Base-by-base conservation (phyloP, 2,888 invertebrate genomes). In the Furcula furcula region DNA sequence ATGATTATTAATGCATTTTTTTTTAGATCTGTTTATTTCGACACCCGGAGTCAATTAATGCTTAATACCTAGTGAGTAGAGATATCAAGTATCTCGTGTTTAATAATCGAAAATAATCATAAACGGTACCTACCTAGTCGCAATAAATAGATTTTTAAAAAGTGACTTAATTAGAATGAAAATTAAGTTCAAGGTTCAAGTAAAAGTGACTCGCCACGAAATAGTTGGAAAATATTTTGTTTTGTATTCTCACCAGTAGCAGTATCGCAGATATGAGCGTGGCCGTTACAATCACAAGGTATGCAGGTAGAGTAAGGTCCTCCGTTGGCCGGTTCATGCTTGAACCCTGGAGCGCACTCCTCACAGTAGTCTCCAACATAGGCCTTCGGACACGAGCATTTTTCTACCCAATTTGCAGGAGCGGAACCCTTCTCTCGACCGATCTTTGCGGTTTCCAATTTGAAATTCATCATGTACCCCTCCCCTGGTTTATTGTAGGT, bases 331-430 rank as follows among this genome's bases (percentile, higher is more conserved):
- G 97, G 96, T 49, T 96, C 96, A 55, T 99, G 97, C 29, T 97
- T 93, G 74, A 93, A 99, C 1, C 98, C 98, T 0, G 98, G 96
- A 0, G 95, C 96, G 72, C 99, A 99, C 1, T 97, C 97, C 78
- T 99, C 99, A 67, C 99, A 99, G 76, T 96, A 98, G 77, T 98
- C 98, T 0, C 98, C 97, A 0, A 97, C 93, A 54, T 96, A 97
- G 0, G 93, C 95, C 60, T 91, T 90, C 0, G 96, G 96, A 65
- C 99, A 99, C 1, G 94, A 93, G 68, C 99, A 99, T 65, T 94
- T 94, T 76, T 99, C 99, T 13, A 99, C 94, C 98, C 98, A 98
- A 26, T 93, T 92, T 0, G 98, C 98, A 0, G 94, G 91, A 3
- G 91, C 91, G 0, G 84, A 78, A 0, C 87, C 87, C 29, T 82